Conservation (phyloP, 2,797 vertebrate species). For the Huso huso region DNA sequence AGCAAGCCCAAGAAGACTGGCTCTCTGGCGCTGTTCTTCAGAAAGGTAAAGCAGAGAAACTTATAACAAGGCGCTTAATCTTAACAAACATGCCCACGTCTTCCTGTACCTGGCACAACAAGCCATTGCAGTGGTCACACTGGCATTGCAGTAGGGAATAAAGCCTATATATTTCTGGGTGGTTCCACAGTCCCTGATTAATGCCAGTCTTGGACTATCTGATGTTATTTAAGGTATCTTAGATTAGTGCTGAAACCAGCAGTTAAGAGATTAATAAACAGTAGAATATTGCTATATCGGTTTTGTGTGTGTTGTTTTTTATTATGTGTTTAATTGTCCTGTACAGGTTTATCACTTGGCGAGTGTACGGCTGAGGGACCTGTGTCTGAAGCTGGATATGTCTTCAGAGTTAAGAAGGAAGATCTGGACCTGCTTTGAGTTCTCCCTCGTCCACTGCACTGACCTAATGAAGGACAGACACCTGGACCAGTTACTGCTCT, state of each 20-base stretch:
- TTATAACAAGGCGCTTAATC: too few relatives aligned
- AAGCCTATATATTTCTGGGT: too few relatives aligned
- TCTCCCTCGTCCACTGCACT: conserved; percentile 73
- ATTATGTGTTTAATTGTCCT: not conserved
- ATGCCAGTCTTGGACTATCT: too few relatives aligned
- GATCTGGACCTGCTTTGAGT: conserved; percentile 94
- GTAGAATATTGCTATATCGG: not conserved
- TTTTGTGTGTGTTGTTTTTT: not conserved
- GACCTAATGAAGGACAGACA: conserved; percentile 86
- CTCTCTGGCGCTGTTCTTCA: conserved; percentile 88
- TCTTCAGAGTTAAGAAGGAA: conserved; percentile 80
- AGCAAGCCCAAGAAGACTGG: conserved; percentile 75
- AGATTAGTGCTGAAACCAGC: not conserved
- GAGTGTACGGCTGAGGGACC: conserved; percentile 84
- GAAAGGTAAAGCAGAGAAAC: conserved; percentile 64
- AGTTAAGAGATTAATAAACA: not conserved
- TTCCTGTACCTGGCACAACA: too few relatives aligned
- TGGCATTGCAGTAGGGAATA: too few relatives aligned
- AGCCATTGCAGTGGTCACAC: too few relatives aligned
- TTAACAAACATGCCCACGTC: not conserved
- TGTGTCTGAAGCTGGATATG: conserved; percentile 84
- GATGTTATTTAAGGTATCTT: too few relatives aligned
- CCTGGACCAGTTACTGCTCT: conserved; percentile 91
- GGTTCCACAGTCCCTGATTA: too few relatives aligned
- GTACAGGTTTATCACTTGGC: conserved; percentile 88